Evolutionary conservation across 2,888 invertebrate species (phyloP).

Genomic region (Girardia tigrina): DNA sequence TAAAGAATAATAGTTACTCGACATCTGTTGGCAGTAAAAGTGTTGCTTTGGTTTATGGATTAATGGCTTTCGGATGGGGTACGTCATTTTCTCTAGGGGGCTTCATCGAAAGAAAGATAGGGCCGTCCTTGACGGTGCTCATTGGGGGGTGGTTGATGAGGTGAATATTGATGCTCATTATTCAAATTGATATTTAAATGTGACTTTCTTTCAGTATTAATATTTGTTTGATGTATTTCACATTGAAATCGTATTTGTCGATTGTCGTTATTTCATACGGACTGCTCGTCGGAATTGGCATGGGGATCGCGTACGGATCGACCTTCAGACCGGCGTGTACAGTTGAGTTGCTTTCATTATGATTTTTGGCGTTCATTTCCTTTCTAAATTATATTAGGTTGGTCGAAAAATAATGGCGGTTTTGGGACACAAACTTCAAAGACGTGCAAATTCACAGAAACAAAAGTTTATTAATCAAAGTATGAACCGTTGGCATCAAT

Average conservation of each 20-base stretch:
- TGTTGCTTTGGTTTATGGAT: not conserved
- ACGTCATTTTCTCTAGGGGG: not conserved
- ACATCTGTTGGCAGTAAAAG: not conserved
- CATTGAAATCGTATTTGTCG: not conserved
- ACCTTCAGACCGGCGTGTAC: not conserved
- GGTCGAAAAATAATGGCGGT: too few species aligned
- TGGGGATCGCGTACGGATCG: not conserved
- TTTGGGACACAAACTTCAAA: too few species aligned
- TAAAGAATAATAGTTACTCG: not conserved
- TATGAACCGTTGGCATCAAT: too few species aligned
- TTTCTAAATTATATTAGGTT: too few species aligned
- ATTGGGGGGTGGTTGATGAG: not conserved
- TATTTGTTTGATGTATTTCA: not conserved
- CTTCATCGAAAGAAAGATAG: not conserved
- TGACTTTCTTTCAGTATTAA: not conserved
- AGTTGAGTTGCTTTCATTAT: too few species aligned
- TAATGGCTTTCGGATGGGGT: not conserved
- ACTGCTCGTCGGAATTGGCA: not conserved
- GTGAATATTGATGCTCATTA: not conserved
- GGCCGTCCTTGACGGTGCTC: not conserved
- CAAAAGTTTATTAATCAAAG: too few species aligned
- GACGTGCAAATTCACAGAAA: too few species aligned
- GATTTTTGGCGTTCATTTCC: too few species aligned
- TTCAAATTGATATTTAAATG: not conserved
- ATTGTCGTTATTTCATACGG: not conserved